Conservation (phyloP, 2,888 invertebrate genomes). For the Eupithecia exiguata region DNA sequence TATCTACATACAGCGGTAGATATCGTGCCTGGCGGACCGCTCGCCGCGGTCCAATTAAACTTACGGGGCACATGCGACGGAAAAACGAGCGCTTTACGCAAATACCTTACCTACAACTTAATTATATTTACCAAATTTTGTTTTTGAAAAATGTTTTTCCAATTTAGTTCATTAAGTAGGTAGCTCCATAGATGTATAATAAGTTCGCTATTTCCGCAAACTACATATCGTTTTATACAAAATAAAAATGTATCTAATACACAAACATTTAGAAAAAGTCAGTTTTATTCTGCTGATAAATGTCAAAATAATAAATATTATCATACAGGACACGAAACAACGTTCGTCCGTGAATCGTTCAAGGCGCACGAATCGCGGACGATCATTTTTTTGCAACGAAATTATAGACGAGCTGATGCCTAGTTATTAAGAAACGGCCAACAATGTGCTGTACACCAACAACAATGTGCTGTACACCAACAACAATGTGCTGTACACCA, state of each 20-base stretch:
- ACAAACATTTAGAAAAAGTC: background rate
- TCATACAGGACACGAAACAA: background rate
- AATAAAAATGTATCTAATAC: background rate
- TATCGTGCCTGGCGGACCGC: background rate
- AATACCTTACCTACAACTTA: background rate
- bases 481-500: background rate
- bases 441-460: background rate
- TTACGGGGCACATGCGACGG: background rate
- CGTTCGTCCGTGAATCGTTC: too few species aligned
- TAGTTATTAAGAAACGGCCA: background rate
- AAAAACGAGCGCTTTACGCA: background rate
- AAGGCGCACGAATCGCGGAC: background rate
- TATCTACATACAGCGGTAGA: background rate
- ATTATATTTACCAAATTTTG: too few species aligned
- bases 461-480: too few species aligned
- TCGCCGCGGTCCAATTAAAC: background rate
- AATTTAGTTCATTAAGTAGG: too few species aligned
- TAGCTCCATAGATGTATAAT: too few species aligned
- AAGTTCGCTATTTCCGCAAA: background rate
- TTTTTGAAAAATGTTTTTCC: too few species aligned
- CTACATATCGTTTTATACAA: background rate
- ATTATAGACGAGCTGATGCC: background rate
- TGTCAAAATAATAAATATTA: background rate
- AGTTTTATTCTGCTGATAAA: background rate
- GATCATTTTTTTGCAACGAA: too few species aligned